Conservation (phyloP, 2,113 vertebrate genomes). For the Gymnocephalus cernua region DNA sequence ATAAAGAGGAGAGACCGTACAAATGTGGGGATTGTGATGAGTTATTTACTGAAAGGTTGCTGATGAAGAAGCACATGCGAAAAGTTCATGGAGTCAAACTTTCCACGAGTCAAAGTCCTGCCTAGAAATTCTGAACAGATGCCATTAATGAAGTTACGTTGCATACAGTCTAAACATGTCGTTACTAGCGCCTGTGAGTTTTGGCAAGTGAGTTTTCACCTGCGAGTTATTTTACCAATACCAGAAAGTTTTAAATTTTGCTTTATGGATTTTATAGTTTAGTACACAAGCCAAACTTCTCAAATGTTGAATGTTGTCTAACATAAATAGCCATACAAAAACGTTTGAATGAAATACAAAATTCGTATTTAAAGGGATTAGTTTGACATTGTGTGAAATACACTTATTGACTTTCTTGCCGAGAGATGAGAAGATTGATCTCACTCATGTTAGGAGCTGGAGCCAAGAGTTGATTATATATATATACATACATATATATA, state of each 20-base stretch:
- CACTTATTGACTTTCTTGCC: not conserved
- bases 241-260: not conserved
- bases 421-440: not conserved
- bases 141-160: not conserved
- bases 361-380: not conserved
- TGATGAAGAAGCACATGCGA: slow-evolving; percentile 68
- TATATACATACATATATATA: no score
- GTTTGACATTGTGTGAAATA: not conserved
- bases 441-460: not conserved
- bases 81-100: slow-evolving; percentile 56
- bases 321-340: not conserved
- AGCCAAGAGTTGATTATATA: not conserved
- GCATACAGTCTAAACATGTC: not conserved
- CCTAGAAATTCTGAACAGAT: not conserved
- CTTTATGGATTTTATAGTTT: not conserved
- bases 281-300: not conserved
- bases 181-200: not conserved
- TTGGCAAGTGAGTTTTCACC: not conserved
- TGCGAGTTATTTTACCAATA: not conserved
- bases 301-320: not conserved
- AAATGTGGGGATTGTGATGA: slow-evolving; percentile 59
- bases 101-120: slow-evolving; percentile 43
- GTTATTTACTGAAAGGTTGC: slow-evolving; percentile 60
- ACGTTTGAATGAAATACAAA: not conserved
- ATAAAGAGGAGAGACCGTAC: slow-evolving; percentile 66